Percentiles rank a stretch among this genome's conserved stretches.
These are phyloP conservation scores for Agrotis exclamationis DNA, from an alignment of 2,888 invertebrate species.

Conservation along the genomic window DNA sequence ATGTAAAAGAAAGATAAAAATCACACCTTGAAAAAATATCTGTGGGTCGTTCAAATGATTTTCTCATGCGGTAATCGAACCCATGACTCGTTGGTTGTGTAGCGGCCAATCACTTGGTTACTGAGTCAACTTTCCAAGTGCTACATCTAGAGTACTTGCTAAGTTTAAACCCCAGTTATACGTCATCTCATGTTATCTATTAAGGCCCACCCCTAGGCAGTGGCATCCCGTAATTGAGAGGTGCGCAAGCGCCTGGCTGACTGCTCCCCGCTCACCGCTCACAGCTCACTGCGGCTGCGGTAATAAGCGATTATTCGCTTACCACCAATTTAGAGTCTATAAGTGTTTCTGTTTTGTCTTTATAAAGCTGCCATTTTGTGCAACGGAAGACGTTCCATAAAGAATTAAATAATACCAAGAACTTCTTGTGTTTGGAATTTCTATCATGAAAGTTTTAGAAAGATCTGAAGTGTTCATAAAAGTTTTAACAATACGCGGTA, in stretches of 20 bases:
- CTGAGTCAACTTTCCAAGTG: background rate
- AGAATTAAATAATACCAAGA: background rate
- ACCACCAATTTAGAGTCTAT: conserved; percentile 38
- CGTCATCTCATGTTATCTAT: conserved; percentile 8
- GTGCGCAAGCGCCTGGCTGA: conserved; percentile 47
- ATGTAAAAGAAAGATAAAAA: too few species aligned
- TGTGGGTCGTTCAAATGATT: too few species aligned
- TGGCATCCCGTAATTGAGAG: conserved; percentile 54
- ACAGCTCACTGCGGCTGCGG: conserved; percentile 8
- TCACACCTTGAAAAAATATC: too few species aligned
- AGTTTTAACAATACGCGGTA: too few species aligned
- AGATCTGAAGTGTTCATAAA: too few species aligned
- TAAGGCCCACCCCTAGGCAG: conserved; percentile 41
- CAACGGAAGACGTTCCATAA: too few species aligned
- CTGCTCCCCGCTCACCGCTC: conserved; percentile 21
- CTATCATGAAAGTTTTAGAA: too few species aligned
- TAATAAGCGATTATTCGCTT: conserved; percentile 54
- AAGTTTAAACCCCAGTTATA: conserved; percentile 14
- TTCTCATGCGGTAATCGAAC: too few species aligned
- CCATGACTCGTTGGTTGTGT: too few species aligned
- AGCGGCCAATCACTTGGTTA: too few species aligned
- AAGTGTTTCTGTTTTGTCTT: conserved; percentile 21
- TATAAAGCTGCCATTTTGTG: conserved; percentile 11
- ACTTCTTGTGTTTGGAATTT: background rate
- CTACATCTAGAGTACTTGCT: background rate